A percentile compares a stretch with the other conserved stretches of the same genome.
Evolutionary conservation across 2,797 vertebrate species (phyloP).

Genomic region (Simalia tracyae): DNA sequence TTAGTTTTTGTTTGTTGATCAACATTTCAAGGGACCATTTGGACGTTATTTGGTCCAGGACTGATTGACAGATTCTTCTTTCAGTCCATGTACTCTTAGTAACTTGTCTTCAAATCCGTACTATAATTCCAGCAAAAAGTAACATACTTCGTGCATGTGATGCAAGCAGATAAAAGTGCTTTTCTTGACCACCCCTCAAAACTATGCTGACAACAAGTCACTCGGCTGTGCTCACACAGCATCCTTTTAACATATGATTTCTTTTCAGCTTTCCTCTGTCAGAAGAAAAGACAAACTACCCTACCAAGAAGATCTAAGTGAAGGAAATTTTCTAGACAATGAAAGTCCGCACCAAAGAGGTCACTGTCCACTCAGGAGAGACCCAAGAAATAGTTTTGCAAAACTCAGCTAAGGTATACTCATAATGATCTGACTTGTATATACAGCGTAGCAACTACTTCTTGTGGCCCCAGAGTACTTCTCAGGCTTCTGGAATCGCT

Average conservation of each 20-base stretch:
- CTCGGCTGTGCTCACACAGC: not conserved
- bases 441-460: not conserved
- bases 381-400: not conserved
- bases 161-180: not conserved
- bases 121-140: not conserved
- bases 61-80: not conserved
- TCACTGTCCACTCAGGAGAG: conserved; percentile 24
- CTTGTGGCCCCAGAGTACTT: not conserved
- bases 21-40: not conserved
- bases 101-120: not conserved
- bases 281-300: not conserved
- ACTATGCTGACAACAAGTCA: not conserved
- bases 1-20: not conserved
- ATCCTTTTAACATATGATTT: not conserved
- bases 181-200: not conserved
- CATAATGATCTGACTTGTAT: not conserved
- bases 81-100: not conserved
- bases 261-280: conserved; percentile 21
- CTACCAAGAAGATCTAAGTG: conserved; percentile 32
- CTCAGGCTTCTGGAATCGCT: not conserved
- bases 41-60: not conserved
- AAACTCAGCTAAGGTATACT: not conserved
- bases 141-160: not conserved
- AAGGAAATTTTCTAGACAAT: not conserved
- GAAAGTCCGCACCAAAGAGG: not conserved